Conservation (phyloP, 1,140 invertebrate species). For the Zaprionus davidi region DNA sequence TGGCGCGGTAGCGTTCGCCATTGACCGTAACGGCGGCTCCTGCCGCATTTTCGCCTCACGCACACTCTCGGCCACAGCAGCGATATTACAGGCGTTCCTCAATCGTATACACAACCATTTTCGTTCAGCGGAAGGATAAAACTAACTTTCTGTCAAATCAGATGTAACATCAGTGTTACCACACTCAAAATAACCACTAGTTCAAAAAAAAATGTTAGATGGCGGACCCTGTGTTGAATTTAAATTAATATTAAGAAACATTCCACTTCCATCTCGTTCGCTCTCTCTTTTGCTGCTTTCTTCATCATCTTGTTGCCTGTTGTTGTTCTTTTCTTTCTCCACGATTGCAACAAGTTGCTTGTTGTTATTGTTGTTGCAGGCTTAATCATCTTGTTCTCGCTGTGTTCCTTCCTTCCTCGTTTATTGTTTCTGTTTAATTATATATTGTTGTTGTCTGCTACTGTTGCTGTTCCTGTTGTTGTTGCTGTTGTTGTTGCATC, state of each 20-base stretch:
- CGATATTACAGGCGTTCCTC: no score
- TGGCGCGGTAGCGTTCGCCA: no score
- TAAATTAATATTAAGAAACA: constrained; percentile 78
- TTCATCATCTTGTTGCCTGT: background rate
- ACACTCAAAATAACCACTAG: no score
- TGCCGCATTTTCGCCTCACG: no score
- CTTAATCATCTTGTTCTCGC: background rate
- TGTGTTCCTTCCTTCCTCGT: constrained; percentile 16
- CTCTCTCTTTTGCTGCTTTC: constrained; percentile 5
- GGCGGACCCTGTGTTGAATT: no score
- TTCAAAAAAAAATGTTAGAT: no score
- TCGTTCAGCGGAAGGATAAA: no score
- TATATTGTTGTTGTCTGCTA: constrained; percentile 7
- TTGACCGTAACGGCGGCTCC: no score
- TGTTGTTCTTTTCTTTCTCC: background rate
- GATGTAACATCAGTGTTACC: no score
- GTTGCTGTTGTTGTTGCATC: constrained; percentile 11
- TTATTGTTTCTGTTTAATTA: constrained; percentile 16
- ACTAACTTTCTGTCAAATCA: no score
- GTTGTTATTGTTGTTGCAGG: background rate
- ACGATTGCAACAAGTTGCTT: background rate
- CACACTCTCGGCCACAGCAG: no score
- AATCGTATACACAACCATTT: no score
- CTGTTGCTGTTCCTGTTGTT: constrained; percentile 16
- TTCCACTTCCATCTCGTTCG: constrained; percentile 25